A percentile compares a stretch with the other conserved stretches of the same genome.
Conservation (phyloP, 2,888 invertebrate species). For the Blastobasis lacticolella region DNA sequence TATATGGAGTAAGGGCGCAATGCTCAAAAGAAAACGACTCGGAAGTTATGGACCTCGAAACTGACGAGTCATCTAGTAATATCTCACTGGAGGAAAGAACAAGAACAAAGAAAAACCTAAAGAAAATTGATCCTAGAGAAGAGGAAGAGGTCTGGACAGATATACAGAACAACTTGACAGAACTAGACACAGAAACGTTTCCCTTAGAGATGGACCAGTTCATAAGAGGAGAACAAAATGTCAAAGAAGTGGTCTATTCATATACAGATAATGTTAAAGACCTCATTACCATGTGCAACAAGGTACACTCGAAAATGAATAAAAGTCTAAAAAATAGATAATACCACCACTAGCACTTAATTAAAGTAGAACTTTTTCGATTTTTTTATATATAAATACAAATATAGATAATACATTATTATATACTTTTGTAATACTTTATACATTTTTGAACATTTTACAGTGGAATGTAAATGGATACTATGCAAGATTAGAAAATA, state of each 20-base stretch:
- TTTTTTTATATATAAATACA: too few species aligned
- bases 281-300: neutral
- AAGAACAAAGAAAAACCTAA: conserved; percentile 1
- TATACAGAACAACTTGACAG: conserved; percentile 3
- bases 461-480: too few species aligned
- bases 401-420: too few species aligned
- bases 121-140: conserved; percentile 4
- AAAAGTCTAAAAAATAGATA: neutral
- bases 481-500: conserved; percentile 6
- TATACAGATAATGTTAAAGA: neutral
- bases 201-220: conserved; percentile 7
- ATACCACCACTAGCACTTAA: too few species aligned
- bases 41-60: neutral
- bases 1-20: too few species aligned
- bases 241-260: conserved; percentile 1
- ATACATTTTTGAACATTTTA: too few species aligned
- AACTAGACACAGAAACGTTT: neutral
- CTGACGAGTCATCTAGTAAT: neutral
- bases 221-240: conserved; percentile 9
- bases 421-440: neutral
- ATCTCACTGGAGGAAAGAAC: neutral
- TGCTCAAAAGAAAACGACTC: neutral
- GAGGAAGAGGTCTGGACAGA: conserved; percentile 11
- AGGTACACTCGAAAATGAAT: conserved; percentile 1
- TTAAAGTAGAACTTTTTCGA: too few species aligned